phyloP scores from a whole-genome alignment of 2,797 vertebrate genomes.

The Halcyon badia region DNA sequence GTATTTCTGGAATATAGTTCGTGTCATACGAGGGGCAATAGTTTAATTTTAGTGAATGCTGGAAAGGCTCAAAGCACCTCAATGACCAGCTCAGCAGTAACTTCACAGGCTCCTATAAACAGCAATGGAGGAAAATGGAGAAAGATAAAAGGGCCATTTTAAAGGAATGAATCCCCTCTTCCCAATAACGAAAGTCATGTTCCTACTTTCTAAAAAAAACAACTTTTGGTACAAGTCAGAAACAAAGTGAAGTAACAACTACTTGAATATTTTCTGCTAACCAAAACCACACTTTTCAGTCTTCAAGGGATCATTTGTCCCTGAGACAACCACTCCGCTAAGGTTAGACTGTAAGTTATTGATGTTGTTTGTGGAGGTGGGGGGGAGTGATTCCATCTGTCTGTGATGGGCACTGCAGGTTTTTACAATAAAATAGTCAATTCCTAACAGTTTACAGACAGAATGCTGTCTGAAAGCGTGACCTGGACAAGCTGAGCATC shows the following conservation, averaged over 20 bases:
- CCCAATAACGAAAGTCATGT: neutral
- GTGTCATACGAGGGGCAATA: neutral
- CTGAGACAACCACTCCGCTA: neutral
- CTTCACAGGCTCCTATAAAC: neutral
- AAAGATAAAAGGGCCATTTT: constrained; percentile 3
- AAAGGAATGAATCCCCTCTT: neutral
- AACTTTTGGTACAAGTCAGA: neutral
- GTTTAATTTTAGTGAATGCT: neutral
- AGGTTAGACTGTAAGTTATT: constrained; percentile 16
- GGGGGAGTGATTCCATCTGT: constrained; percentile 54
- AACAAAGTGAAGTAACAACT: constrained; percentile 17
- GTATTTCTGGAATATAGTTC: neutral
- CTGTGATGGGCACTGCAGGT: neutral
- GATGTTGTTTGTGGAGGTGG: constrained; percentile 52
- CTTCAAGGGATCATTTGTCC: constrained; percentile 60
- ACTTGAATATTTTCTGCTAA: constrained; percentile 46
- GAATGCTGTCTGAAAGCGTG: constrained; percentile 34
- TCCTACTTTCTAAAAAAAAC: neutral
- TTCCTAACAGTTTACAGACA: neutral
- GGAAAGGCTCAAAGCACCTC: neutral
- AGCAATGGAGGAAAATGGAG: neutral
- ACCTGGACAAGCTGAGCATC: constrained; percentile 32
- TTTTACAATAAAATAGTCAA: neutral
- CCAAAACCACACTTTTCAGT: constrained; percentile 54
- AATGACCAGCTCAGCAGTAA: neutral